Evolutionary conservation across 2,113 vertebrate species (phyloP), one percentile per base, ranked within the genome.

Genomic region (Xyrauchen texanus): DNA sequence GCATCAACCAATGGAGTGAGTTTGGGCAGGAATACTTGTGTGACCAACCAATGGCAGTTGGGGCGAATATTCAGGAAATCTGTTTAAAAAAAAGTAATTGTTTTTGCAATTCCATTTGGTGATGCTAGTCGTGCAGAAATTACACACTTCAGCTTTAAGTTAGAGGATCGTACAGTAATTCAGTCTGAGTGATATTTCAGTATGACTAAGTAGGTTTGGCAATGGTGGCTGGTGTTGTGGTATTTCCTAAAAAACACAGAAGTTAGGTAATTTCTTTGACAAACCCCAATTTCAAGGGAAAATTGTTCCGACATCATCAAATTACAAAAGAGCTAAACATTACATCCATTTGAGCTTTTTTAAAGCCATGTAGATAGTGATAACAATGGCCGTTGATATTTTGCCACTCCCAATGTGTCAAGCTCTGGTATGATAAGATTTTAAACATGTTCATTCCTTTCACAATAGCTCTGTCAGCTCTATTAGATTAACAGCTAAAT

Each of bases 401-500:
- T 49, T 46, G 57, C 46, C 58, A 62, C 71, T 13, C 71, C 46
- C 16, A 74, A 34, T 15, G 4, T 12, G 51, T 57, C 16, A 12
- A 42, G 74, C 45, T 51, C 45, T 65, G 60, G 12, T 76, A 65
- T 66, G 62, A 76, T 8, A 76, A 76, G 49, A 76, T 47, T 76
- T 74, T 61, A 74, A 65, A 76, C 46, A 53, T 2, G 5, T 44
- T 45, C 49, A 45, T 55, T 3, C 47, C 60, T 64, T 52, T 75
- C 4, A 51, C 64, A 64, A 76, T 52, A 62, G 72, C 72, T 44
- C 55, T 67, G 57, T 21, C 8, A 63, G 72, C 8, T 46, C 15
- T n/a, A 12, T 44, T n/a, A 62, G 55, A 47, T 60, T 64, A 68
- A 34, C 15, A n/a, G 34, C 67, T 63, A 53, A 82, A 68, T 69